Base-by-base conservation (phyloP, 2,888 invertebrate species). In the Drosophila affinis region DNA sequence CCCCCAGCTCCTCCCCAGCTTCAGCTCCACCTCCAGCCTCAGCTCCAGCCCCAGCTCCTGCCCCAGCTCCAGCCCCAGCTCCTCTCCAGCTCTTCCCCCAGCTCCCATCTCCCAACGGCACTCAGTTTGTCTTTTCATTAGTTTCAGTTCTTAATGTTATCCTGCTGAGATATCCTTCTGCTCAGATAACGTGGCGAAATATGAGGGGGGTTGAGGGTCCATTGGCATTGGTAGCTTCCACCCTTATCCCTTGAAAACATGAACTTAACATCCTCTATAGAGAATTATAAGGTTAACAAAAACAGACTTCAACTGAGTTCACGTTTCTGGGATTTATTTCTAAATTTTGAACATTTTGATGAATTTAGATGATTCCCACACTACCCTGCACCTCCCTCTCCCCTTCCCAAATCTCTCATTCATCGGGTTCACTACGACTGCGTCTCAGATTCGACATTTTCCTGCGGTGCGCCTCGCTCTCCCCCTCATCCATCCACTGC, bases 401-500 rank as follows among this genome's bases (percentile, higher is more conserved):
- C 39, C 3, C 39, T n/a, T n/a, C 5, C 24, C 4, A 24, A 5
- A 24, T 24, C 24, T 24, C 3, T 21, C 21, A 74, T 68, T 39
- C 39, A 14, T 14, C 39, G 14, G 6, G n/a, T 3, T 5, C 14
- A 1, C 7, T 39, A 7, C 39, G 39, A 32, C 53, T 80, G 14
- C 53, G 54, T 3, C 72, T 54, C 14, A 81, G 55, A 21, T 83
- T 62, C 1, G 64, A 10, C 14, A 67, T 49, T 9, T 51, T 12
- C 21, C n/a, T 18, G 3, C 67, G 64, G 51, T 64, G 67, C 1
- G 55, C 51, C 9, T 67, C 83, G 3, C 9, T 57, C 68, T 2
- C 62, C 7, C n/a, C 7, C 69, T 71, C n/a, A n/a, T 39, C 14
- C 0, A 7, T 6, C 14, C 39, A 64, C 0, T 70, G 64, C 44